Conservation (phyloP, 2,113 vertebrate species). For the Neoarius graeffei region DNA sequence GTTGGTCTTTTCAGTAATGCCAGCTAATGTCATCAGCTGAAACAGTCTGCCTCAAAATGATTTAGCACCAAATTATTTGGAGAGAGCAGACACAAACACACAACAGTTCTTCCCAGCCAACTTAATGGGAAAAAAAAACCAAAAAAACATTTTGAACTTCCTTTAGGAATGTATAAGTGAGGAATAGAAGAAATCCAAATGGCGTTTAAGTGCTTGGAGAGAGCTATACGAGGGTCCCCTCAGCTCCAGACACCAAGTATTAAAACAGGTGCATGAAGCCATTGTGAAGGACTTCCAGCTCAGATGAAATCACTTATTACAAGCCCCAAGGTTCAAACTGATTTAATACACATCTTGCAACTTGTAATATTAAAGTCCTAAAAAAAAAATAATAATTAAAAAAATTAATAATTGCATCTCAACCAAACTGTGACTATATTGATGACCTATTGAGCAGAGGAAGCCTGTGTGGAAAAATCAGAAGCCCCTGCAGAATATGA, state of each 20-base stretch:
- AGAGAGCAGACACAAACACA: slow-evolving; percentile 43
- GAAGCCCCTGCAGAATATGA: slow-evolving; percentile 59
- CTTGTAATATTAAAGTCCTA: slow-evolving; percentile 46
- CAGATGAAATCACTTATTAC: slow-evolving; percentile 27
- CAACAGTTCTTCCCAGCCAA: slow-evolving; percentile 52
- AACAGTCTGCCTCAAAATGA: slow-evolving; percentile 57
- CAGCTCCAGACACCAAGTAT: slow-evolving; percentile 41
- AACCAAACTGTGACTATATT: slow-evolving; percentile 53
- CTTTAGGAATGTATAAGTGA: slow-evolving; percentile 56
- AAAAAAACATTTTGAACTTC: slow-evolving; percentile 33
- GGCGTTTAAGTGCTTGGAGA: slow-evolving; percentile 60
- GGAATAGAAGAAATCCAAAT: slow-evolving; percentile 59
- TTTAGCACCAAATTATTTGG: slow-evolving; percentile 71
- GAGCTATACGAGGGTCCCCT: slow-evolving; percentile 47
- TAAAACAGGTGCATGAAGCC: slow-evolving; percentile 42
- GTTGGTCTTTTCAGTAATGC: slow-evolving; percentile 65
- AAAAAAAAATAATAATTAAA: not conserved
- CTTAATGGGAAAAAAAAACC: slow-evolving; percentile 21
- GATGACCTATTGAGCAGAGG: slow-evolving; percentile 55
- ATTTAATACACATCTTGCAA: slow-evolving; percentile 35
- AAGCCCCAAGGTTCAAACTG: slow-evolving; percentile 46
- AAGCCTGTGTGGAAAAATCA: slow-evolving; percentile 50
- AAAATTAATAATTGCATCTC: slow-evolving; percentile 31
- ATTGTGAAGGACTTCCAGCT: slow-evolving; percentile 20
- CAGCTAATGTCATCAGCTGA: slow-evolving; percentile 41